These are phyloP conservation scores for Xylota segnis DNA, from an alignment of 2,888 invertebrate species.

Conservation along the genomic window DNA sequence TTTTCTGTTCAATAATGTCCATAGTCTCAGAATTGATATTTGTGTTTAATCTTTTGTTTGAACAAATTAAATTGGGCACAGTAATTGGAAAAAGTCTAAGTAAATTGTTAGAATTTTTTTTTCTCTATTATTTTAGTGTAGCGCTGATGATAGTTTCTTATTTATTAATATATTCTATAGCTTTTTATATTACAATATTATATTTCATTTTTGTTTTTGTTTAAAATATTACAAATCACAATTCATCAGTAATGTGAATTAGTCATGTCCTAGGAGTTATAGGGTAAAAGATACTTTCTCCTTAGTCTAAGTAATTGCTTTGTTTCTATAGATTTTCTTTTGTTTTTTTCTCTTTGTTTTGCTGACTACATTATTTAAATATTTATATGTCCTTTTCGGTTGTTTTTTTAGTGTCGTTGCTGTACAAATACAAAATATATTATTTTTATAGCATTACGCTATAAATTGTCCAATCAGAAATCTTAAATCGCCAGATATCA, in stretches of 20 bases:
- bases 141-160: conserved; percentile 48
- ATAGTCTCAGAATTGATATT: neutral
- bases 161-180: conserved; percentile 44
- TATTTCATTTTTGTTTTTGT: conserved; percentile 44
- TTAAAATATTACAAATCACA: conserved; percentile 72
- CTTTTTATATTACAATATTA: conserved; percentile 68
- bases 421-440: conserved; percentile 61
- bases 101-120: conserved; percentile 36
- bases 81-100: conserved; percentile 28
- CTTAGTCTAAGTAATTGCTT: conserved; percentile 70
- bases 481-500: conserved; percentile 68
- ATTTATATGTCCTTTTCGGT: neutral
- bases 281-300: conserved; percentile 50
- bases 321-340: conserved; percentile 42
- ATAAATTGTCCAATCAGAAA: conserved; percentile 71
- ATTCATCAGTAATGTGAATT: conserved; percentile 57
- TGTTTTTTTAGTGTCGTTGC: conserved; percentile 29
- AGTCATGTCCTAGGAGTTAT: conserved; percentile 40
- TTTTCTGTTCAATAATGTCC: conserved; percentile 6
- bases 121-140: conserved; percentile 52
- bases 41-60: neutral
- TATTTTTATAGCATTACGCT: conserved; percentile 53
- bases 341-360: conserved; percentile 10
- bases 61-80: conserved; percentile 12
- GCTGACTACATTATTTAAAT: conserved; percentile 5